Evolutionary conservation across 2,797 vertebrate species (phyloP).

Genomic region (Gorsachius magnificus): DNA sequence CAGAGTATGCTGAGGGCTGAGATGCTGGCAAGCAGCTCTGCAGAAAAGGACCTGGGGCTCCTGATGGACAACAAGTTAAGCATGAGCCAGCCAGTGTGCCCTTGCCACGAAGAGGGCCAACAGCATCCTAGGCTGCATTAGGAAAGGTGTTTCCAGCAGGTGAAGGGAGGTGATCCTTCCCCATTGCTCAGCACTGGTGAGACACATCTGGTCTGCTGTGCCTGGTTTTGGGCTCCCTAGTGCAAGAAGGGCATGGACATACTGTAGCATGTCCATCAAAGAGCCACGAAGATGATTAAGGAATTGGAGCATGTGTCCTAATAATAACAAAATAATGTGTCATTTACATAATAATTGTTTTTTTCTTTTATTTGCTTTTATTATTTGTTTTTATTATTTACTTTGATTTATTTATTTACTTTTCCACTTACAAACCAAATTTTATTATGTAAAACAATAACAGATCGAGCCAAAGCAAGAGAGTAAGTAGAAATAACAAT

Average conservation of each 20-base stretch:
- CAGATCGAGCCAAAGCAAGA: not conserved
- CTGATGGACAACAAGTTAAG: not conserved
- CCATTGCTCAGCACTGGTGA: not conserved
- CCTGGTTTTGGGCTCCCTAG: not conserved
- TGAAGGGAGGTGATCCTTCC: not conserved
- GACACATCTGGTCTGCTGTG: not conserved
- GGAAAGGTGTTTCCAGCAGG: not conserved
- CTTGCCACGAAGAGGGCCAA: fast-evolving
- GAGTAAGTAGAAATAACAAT: not conserved
- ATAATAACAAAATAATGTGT: not conserved
- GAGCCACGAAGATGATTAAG: not conserved
- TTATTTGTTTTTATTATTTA: not conserved
- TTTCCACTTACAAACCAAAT: not conserved
- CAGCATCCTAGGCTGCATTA: not conserved
- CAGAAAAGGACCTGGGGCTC: not conserved
- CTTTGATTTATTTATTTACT: not conserved
- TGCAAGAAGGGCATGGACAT: not conserved
- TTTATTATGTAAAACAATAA: not conserved
- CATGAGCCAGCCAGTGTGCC: not conserved
- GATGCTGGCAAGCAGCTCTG: not conserved
- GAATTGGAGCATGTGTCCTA: not conserved
- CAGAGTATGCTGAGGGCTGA: not conserved
- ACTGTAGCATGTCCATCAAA: not conserved
- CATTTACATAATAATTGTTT: not conserved
- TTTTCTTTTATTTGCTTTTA: not conserved